phyloP scores from a whole-genome alignment of 2,797 vertebrate species.

The Philypnodon macrostomus region DNA sequence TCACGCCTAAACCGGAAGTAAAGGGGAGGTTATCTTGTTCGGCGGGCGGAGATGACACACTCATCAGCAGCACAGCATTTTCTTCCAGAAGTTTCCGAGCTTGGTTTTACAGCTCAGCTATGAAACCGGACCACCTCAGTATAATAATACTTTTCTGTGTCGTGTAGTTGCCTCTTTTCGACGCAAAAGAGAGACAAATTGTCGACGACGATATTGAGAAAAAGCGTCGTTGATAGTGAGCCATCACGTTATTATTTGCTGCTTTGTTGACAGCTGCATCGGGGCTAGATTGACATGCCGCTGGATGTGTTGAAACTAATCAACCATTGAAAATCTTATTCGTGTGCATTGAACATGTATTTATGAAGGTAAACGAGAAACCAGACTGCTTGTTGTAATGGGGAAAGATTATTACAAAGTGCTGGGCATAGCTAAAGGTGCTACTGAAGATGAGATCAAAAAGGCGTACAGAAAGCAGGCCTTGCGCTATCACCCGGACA shows the following conservation, averaged over 20 bases:
- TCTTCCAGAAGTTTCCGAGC: constrained; percentile 76
- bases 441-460: constrained; percentile 93
- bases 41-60: constrained; percentile 18
- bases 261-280: constrained; percentile 13
- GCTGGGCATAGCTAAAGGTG: constrained; percentile 90
- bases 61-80: constrained; percentile 38
- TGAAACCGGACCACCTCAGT: too few relatives aligned
- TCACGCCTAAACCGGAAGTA: constrained; percentile 50
- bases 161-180: neutral
- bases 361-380: constrained; percentile 24
- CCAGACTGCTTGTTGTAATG: constrained; percentile 70
- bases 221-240: constrained; percentile 25
- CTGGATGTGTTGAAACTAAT: constrained; percentile 12
- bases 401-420: constrained; percentile 97
- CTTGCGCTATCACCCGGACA: constrained; percentile 93
- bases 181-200: constrained; percentile 5
- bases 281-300: constrained; percentile 15
- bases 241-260: constrained; percentile 18
- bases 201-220: neutral
- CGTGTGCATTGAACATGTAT: constrained; percentile 11
- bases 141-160: neutral
- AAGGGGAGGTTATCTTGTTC: constrained; percentile 20
- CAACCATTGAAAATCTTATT: neutral
- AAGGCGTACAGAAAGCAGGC: constrained; percentile 98
- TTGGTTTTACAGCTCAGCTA: constrained; percentile 7